phyloP scores from a whole-genome alignment of 2,797 vertebrate genomes.

The Moxostoma hubbsi region DNA sequence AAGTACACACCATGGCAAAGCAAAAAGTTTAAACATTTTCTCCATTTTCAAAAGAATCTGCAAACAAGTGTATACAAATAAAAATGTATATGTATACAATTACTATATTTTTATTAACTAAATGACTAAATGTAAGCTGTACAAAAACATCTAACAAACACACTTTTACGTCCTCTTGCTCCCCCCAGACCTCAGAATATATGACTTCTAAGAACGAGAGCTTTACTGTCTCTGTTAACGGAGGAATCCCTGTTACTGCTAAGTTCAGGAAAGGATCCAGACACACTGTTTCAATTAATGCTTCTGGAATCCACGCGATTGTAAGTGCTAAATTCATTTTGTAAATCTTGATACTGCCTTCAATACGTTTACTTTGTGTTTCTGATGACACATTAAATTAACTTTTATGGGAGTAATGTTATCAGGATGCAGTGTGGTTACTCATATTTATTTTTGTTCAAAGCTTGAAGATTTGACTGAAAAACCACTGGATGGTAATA shows the following conservation, averaged over 20 bases:
- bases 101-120: too few relatives aligned
- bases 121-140: neutral
- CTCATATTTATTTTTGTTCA: neutral
- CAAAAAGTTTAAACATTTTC: too few relatives aligned
- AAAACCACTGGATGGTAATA: constrained; percentile 86
- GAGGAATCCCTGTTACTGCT: fast-evolving
- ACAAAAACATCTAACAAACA: neutral
- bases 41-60: too few relatives aligned
- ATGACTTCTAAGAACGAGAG: constrained; percentile 5
- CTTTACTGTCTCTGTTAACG: neutral
- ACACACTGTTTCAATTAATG: constrained; percentile 60
- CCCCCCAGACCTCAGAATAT: constrained; percentile 66
- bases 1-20: neutral
- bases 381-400: too few relatives aligned
- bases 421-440: neutral
- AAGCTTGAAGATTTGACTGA: constrained; percentile 62
- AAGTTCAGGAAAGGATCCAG: constrained; percentile 46
- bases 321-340: constrained; percentile 17
- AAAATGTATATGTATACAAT: neutral
- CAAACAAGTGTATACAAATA: too few relatives aligned
- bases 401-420: neutral
- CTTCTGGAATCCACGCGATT: neutral
- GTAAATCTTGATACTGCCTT: neutral
- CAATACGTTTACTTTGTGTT: neutral
- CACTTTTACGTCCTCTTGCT: neutral